phyloP scores from a whole-genome alignment of 1,140 invertebrate species.

The Drosophila ogumai region DNA sequence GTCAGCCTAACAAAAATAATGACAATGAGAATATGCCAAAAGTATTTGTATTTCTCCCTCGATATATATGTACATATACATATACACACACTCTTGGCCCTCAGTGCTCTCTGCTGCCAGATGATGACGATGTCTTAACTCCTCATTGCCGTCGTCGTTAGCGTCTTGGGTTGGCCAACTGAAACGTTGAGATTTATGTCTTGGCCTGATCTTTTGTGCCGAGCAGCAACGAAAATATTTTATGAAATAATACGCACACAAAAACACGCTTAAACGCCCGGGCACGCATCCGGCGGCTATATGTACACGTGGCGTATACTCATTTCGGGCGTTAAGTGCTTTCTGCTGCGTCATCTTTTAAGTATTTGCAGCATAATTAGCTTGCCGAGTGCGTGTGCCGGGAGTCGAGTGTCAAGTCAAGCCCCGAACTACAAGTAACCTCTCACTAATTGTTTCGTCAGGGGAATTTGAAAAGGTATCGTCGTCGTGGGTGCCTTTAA shows the following conservation, averaged over 20 bases:
- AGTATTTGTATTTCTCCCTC: conserved; percentile 69
- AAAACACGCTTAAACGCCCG: conserved; percentile 28
- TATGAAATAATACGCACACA: conserved; percentile 76
- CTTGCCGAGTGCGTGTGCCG: conserved; percentile 69
- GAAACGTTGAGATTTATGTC: conserved; percentile 81
- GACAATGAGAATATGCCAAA: conserved; percentile 79
- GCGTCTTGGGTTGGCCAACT: conserved; percentile 66
- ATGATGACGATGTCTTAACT: conserved; percentile 68
- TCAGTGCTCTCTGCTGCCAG: conserved; percentile 32
- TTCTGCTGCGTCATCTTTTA: conserved; percentile 76
- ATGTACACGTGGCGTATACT: conserved; percentile 19
- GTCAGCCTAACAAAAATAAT: conserved; percentile 80
- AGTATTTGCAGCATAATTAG: conserved; percentile 82
- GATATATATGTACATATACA: conserved; percentile 3
- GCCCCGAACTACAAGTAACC: conserved; percentile 21
- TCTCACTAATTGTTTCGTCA: conserved; percentile 36
- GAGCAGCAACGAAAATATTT: conserved; percentile 78
- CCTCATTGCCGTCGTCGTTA: conserved; percentile 52
- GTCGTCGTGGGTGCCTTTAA: conserved; percentile 32
- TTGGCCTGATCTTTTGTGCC: conserved; percentile 80
- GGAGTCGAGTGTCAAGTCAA: conserved; percentile 46
- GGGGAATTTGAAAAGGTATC: conserved; percentile 16
- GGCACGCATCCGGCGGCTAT: conserved; percentile 23
- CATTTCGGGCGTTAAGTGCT: conserved; percentile 76
- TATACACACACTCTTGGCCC: conserved; percentile 33